These are phyloP conservation scores for Andrena bicolor DNA, from an alignment of 2,888 invertebrate species.

Conservation along the genomic window DNA sequence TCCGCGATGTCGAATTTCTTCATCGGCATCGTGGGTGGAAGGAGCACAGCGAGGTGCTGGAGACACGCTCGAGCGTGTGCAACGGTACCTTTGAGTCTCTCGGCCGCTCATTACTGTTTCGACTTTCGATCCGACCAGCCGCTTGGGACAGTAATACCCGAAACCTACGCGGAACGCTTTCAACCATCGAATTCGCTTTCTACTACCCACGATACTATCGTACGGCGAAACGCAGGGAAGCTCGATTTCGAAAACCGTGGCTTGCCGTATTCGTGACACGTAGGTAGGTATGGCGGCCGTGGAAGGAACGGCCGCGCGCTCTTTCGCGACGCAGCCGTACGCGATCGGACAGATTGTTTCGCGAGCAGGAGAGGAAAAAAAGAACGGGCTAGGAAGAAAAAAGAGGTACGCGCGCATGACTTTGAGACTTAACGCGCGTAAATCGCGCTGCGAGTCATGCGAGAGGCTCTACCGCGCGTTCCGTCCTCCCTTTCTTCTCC, in stretches of 20 bases:
- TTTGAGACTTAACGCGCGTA: constrained; percentile 75
- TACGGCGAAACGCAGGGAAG: no score
- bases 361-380: background rate
- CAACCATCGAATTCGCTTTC: no score
- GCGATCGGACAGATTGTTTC: constrained; percentile 34
- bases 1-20: constrained; percentile 1
- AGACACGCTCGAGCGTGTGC: background rate
- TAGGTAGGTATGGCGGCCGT: background rate
- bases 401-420: constrained; percentile 24
- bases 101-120: background rate
- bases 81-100: background rate
- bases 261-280: background rate
- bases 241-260: background rate
- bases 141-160: no score
- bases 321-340: background rate
- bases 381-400: background rate
- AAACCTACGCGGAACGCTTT: no score
- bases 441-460: constrained; percentile 71
- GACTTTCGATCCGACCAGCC: background rate
- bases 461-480: constrained; percentile 33
- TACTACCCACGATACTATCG: no score
- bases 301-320: background rate
- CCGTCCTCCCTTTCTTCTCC: constrained; percentile 19
- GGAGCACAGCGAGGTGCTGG: background rate
- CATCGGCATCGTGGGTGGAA: background rate